Evolutionary conservation across 2,888 invertebrate species (phyloP).

Genomic region (Oxycera nigricornis): DNA sequence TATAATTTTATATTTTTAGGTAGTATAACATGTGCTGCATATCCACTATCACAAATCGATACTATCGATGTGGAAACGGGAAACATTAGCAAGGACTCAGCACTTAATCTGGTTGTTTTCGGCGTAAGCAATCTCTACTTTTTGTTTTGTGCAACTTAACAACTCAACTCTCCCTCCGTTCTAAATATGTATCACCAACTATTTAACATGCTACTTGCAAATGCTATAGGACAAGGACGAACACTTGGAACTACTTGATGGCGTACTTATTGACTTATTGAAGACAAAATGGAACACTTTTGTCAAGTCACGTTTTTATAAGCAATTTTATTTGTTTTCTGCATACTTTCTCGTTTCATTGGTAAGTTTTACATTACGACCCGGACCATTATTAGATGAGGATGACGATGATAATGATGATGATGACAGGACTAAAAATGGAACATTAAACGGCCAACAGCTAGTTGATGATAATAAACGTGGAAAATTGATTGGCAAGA

Average conservation of each 20-base stretch:
- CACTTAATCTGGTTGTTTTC: constrained; percentile 93
- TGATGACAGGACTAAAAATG: constrained; percentile 37
- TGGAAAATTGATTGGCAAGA: too few relatives aligned
- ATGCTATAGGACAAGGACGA: constrained; percentile 82
- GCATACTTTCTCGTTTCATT: constrained; percentile 90
- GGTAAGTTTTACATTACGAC: constrained; percentile 87
- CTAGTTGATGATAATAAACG: background rate
- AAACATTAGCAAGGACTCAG: constrained; percentile 93
- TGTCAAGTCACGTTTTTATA: constrained; percentile 91
- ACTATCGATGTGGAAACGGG: constrained; percentile 92
- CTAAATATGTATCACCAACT: too few relatives aligned
- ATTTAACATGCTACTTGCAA: background rate
- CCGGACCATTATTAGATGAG: constrained; percentile 71
- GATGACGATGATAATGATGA: constrained; percentile 53
- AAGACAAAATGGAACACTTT: constrained; percentile 99
- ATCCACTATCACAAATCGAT: constrained; percentile 93
- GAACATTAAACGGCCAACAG: constrained; percentile 27
- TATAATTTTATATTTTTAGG: too few relatives aligned
- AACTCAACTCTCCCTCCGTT: background rate
- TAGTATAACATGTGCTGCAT: constrained; percentile 95
- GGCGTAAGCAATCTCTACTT: constrained; percentile 77
- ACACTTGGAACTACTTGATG: constrained; percentile 94
- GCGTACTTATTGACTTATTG: constrained; percentile 89
- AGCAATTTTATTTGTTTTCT: constrained; percentile 89
- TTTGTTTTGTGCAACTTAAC: background rate